These are phyloP conservation scores for Bryconaethiops microstoma DNA, from an alignment of 2,797 vertebrate species.

Conservation along the genomic window DNA sequence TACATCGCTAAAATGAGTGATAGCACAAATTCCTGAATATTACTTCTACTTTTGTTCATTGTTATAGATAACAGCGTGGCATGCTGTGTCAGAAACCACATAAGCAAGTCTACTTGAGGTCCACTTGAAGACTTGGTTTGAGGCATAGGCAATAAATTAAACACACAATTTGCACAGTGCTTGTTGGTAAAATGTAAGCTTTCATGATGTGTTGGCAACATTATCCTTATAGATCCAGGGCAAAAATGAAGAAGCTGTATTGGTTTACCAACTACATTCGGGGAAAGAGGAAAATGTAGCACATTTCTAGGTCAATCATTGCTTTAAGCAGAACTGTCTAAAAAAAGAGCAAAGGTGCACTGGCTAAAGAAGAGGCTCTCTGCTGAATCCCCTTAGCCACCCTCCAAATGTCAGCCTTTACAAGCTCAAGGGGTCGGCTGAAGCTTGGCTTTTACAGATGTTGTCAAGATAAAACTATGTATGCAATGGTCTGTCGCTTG, in stretches of 20 bases:
- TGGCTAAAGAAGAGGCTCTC: neutral
- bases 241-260: neutral
- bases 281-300: neutral
- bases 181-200: neutral
- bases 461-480: conserved; percentile 42
- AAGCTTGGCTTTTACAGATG: conserved; percentile 35
- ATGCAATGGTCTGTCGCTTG: neutral
- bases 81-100: too few species aligned
- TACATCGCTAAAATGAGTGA: too few species aligned
- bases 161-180: too few species aligned
- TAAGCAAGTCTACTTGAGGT: too few species aligned
- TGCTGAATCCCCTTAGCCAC: neutral
- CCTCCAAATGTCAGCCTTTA: conserved; percentile 37
- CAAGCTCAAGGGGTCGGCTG: conserved; percentile 4
- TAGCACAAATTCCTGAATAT: too few species aligned
- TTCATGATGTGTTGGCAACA: neutral
- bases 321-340: neutral
- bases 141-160: too few species aligned
- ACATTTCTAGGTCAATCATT: neutral
- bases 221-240: neutral
- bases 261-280: neutral
- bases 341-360: neutral
- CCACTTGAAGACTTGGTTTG: too few species aligned
- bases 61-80: too few species aligned
- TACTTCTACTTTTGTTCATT: too few species aligned